Percentiles rank a stretch among this genome's conserved stretches.
These are phyloP conservation scores for Ephialtes manifestator DNA, from an alignment of 2,888 invertebrate genomes.

Conservation along the genomic window DNA sequence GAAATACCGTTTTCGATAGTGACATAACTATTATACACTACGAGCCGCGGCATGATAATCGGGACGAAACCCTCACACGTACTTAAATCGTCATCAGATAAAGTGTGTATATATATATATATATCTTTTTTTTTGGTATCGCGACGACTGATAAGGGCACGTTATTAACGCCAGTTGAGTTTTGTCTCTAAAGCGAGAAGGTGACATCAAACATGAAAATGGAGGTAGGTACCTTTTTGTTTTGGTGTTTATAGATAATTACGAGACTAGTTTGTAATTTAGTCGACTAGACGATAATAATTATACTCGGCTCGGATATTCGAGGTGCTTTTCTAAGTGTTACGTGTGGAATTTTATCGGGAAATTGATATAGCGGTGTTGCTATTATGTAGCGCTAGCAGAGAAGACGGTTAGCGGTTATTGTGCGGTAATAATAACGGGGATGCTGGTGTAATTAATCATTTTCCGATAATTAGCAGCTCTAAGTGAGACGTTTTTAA, in stretches of 20 bases:
- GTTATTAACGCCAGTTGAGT: slow-evolving; percentile 56
- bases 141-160: slow-evolving; percentile 70
- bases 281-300: background rate
- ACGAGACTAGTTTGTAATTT: background rate
- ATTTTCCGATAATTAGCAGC: slow-evolving; percentile 11
- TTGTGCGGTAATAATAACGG: slow-evolving; percentile 33
- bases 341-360: background rate
- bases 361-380: slow-evolving; percentile 23
- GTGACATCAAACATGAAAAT: slow-evolving; percentile 77
- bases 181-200: slow-evolving; percentile 59
- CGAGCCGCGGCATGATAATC: slow-evolving; percentile 51
- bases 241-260: background rate
- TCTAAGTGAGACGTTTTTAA: background rate
- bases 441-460: background rate
- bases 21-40: slow-evolving; percentile 54
- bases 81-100: slow-evolving; percentile 74
- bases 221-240: slow-evolving; percentile 76
- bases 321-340: background rate
- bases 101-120: slow-evolving; percentile 43
- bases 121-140: slow-evolving; percentile 54
- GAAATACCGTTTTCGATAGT: slow-evolving; percentile 58
- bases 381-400: background rate
- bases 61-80: slow-evolving; percentile 42
- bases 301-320: background rate
- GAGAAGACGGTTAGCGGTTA: background rate